phyloP scores from a whole-genome alignment of 2,113 vertebrate species.

The Tauraco erythrolophus region DNA sequence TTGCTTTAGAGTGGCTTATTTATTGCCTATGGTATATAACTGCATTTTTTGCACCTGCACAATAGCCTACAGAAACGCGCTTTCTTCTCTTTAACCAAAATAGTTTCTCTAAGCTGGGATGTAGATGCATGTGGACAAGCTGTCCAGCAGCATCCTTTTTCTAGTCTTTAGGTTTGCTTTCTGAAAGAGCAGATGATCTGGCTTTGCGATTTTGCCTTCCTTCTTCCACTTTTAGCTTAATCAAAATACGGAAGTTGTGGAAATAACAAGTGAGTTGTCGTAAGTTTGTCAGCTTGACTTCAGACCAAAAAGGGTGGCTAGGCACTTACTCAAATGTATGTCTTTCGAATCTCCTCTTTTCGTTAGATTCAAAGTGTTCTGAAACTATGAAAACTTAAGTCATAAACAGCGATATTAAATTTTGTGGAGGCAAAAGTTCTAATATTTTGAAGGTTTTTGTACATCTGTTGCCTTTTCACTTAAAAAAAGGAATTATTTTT shows the following conservation, averaged over 20 bases:
- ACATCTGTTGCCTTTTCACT: not conserved
- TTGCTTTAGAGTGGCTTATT: not conserved
- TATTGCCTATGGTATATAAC: not conserved
- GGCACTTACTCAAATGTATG: not conserved
- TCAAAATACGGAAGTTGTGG: not conserved
- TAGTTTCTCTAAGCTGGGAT: not conserved
- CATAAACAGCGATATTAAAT: not conserved
- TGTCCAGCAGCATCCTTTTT: not conserved
- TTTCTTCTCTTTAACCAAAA: not conserved
- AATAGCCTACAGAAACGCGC: not conserved
- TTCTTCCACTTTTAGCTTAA: not conserved
- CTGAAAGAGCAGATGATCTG: not conserved
- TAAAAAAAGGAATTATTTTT: not conserved
- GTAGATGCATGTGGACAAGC: not conserved
- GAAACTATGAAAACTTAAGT: not conserved
- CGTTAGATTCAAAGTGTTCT: not conserved
- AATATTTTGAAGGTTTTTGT: not conserved
- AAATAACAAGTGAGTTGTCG: fast-evolving
- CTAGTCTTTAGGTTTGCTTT: not conserved
- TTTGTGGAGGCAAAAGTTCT: not conserved
- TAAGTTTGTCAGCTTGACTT: not conserved
- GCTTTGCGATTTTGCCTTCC: not conserved
- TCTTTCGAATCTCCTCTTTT: not conserved
- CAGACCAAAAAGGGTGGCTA: not conserved
- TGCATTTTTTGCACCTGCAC: not conserved